These are phyloP conservation scores for Euzophera pinguis DNA, from an alignment of 2,888 invertebrate species.

Conservation along the genomic window DNA sequence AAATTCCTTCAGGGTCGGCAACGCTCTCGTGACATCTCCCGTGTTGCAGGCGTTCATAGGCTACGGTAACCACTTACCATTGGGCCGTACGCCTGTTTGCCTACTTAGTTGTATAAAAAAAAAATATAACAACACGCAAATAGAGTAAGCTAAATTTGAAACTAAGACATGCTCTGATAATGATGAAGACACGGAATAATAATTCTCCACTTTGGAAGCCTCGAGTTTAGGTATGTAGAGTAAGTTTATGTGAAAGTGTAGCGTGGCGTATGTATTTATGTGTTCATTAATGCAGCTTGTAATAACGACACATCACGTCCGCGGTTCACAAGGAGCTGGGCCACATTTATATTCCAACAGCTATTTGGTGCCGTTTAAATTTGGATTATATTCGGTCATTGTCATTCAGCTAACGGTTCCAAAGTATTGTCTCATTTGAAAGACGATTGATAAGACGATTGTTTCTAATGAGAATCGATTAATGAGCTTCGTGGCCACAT, in stretches of 20 bases:
- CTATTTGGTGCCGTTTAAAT: slow-evolving; percentile 69
- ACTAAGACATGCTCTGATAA: too few species aligned
- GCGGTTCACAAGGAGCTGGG: slow-evolving; percentile 72
- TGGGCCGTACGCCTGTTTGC: too few species aligned
- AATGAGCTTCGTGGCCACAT: slow-evolving; percentile 7
- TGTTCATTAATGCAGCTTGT: slow-evolving; percentile 71
- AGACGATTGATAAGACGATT: slow-evolving; percentile 63
- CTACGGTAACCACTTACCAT: too few species aligned
- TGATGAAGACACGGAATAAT: too few species aligned
- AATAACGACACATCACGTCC: slow-evolving; percentile 75
- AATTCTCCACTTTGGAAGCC: slow-evolving; percentile 26
- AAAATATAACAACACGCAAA: too few species aligned
- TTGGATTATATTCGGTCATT: slow-evolving; percentile 76
- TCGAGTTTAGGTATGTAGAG: slow-evolving; percentile 28
- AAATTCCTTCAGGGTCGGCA: too few species aligned
- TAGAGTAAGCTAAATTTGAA: too few species aligned
- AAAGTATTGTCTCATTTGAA: slow-evolving; percentile 65
- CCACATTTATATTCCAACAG: slow-evolving; percentile 73
- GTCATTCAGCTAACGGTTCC: slow-evolving; percentile 62
- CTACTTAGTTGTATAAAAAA: too few species aligned
- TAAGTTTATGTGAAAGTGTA: slow-evolving; percentile 49
- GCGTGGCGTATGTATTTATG: slow-evolving; percentile 53
- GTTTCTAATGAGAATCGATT: slow-evolving; percentile 37
- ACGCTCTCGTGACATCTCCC: too few species aligned
- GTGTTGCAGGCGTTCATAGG: too few species aligned